A percentile compares a stretch with the other conserved stretches of the same genome.
phyloP scores from a whole-genome alignment of 1,140 invertebrate genomes.

The Himalopsyche phryganea region DNA sequence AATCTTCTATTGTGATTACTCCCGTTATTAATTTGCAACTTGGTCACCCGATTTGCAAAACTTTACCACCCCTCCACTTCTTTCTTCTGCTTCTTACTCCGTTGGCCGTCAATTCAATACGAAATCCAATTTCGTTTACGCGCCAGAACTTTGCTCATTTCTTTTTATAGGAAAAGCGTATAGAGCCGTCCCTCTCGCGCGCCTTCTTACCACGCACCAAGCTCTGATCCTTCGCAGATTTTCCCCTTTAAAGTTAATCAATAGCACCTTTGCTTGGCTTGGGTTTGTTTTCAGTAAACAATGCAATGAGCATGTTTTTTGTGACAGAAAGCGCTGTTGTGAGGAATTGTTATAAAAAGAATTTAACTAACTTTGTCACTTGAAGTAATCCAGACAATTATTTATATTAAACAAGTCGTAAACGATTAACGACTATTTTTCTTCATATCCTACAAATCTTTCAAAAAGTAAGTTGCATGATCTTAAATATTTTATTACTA shows the following conservation, averaged over 20 bases:
- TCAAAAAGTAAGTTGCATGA: too few relatives aligned
- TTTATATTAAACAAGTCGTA: too few relatives aligned
- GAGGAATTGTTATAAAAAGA: too few relatives aligned
- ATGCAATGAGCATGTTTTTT: too few relatives aligned
- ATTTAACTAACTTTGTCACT: too few relatives aligned
- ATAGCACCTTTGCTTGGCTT: constrained; percentile 15
- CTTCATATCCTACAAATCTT: too few relatives aligned
- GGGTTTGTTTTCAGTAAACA: constrained; percentile 25
- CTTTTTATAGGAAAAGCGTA: constrained; percentile 26
- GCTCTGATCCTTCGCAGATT: constrained; percentile 16
- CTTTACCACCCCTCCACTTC: constrained; percentile 8
- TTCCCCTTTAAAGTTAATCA: constrained; percentile 20
- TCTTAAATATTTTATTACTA: too few relatives aligned
- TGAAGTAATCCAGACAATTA: too few relatives aligned
- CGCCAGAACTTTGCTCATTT: constrained; percentile 28
- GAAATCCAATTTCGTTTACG: constrained; percentile 33
- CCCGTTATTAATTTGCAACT: background rate
- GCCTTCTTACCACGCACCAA: constrained; percentile 13
- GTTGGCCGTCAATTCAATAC: constrained; percentile 29
- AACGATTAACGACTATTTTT: too few relatives aligned
- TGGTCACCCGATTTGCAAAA: background rate
- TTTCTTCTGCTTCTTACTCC: background rate
- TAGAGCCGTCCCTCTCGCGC: constrained; percentile 8
- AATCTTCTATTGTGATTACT: too few relatives aligned
- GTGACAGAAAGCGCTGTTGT: too few relatives aligned